Evolutionary conservation across 2,888 invertebrate genomes (phyloP), one percentile per base, ranked within the genome.

Genomic region (Augochlorella aurata): DNA sequence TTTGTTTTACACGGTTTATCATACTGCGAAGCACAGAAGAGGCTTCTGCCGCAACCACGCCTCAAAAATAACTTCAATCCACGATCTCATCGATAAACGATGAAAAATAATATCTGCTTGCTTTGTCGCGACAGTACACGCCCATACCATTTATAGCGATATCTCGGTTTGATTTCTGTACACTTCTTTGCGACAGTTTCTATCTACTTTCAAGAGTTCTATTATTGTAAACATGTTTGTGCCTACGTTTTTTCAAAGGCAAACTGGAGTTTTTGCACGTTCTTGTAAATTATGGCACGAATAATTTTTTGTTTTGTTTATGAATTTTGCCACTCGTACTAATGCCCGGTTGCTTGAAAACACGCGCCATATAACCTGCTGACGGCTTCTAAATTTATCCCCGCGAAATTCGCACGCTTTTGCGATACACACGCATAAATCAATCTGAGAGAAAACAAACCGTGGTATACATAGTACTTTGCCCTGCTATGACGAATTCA

Each of bases 221-320:
- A 69, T 77, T 61, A 29, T 54, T 45, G 18, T 45, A 81, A 81
- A 81, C 71, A 71, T 79, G 74, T 79, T 75, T 81, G 70, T 69
- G 7, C 9, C 18, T 3, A 24, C 47, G 52, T 1, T n/a, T 38
- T 3, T 54, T 61, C 14, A 45, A 0, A 47, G 16, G 5, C 47
- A 21, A 49, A 50, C 2, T n/a, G 3, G 12, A 10, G 47, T 18
- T 44, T 65, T 54, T 21, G 8, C 1, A 14, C 4, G 21, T 14
- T 8, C 14, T 18, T 61, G 45, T 38, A 2, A 47, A 29, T 50
- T 47, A 47, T 14, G 18, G 4, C 47, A 3, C 14, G 38, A 70
- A 58, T 0, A 7, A 52, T 14, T 24, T 38, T 66, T 18, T 38
- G 29, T 61, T 63, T 44, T 38, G 65, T 65, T 44, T n/a, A 38